Conservation (phyloP, 1,140 invertebrate genomes). For the Drosophila punjabiensis region DNA sequence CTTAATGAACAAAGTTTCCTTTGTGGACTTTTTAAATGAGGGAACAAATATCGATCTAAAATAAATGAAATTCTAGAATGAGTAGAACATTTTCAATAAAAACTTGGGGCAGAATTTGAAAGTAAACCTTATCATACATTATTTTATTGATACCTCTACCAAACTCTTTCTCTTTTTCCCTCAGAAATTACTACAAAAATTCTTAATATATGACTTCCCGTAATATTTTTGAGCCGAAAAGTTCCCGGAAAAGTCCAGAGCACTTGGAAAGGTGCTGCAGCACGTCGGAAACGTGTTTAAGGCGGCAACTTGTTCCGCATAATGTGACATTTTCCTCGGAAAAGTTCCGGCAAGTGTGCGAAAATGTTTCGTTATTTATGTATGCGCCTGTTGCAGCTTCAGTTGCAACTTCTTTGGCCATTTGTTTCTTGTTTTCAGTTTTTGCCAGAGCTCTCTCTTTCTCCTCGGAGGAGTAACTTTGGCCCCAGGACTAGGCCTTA, state of each 20-base stretch:
- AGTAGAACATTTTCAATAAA: background rate
- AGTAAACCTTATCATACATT: background rate
- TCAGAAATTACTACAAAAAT: conserved; percentile 22
- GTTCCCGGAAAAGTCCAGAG: conserved; percentile 13
- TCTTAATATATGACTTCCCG: conserved; percentile 18
- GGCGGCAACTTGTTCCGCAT: conserved; percentile 67
- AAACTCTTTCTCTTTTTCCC: background rate
- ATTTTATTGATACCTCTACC: background rate
- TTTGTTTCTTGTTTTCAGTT: conserved; percentile 57
- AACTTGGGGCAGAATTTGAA: background rate
- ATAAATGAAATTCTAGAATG: background rate
- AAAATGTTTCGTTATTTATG: conserved; percentile 79
- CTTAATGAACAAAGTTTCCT: conserved; percentile 36
- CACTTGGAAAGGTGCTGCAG: conserved; percentile 46
- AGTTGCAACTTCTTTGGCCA: conserved; percentile 69
- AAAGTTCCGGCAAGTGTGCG: conserved; percentile 58
- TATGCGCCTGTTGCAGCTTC: conserved; percentile 75
- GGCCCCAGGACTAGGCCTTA: conserved; percentile 31
- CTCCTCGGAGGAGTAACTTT: conserved; percentile 53
- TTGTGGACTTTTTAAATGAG: background rate
- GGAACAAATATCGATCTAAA: background rate
- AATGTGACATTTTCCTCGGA: conserved; percentile 73
- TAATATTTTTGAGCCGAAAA: conserved; percentile 14
- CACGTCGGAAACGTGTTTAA: conserved; percentile 69
- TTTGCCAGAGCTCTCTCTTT: conserved; percentile 19